Conservation (phyloP, 2,888 invertebrate genomes). For the Pseudococcus jackbeardsleyi region DNA sequence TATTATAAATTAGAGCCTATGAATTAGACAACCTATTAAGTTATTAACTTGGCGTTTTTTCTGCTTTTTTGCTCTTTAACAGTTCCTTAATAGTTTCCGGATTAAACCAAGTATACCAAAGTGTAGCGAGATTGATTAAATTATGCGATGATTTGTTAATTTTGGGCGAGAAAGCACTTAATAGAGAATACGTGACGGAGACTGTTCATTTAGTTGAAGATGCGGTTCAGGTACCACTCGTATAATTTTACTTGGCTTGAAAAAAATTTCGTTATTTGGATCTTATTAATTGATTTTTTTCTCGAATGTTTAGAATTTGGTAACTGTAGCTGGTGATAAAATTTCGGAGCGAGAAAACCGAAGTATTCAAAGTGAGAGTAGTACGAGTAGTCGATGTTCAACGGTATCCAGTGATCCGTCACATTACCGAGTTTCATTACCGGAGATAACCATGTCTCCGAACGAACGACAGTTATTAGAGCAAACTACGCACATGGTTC, state of each 20-base stretch:
- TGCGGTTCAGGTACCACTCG: constrained; percentile 76
- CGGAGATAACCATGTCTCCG: constrained; percentile 87
- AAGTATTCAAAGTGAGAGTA: constrained; percentile 58
- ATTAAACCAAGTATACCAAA: constrained; percentile 88
- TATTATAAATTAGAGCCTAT: constrained; percentile 2
- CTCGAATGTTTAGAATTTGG: constrained; percentile 74
- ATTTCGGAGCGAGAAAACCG: constrained; percentile 70
- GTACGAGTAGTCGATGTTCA: constrained; percentile 61
- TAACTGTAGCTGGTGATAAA: constrained; percentile 85
- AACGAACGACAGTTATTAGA: constrained; percentile 80
- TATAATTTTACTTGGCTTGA: no score
- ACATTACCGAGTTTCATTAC: constrained; percentile 73
- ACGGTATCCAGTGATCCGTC: constrained; percentile 65
- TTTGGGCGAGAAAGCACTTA: constrained; percentile 75
- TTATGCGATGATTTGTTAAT: constrained; percentile 90
- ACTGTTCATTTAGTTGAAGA: constrained; percentile 81
- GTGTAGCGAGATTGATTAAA: constrained; percentile 87
- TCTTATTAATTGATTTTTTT: neutral
- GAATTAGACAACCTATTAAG: neutral
- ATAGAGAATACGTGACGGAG: constrained; percentile 71
- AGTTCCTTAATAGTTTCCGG: constrained; percentile 82
- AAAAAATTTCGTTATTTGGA: neutral
- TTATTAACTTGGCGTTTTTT: neutral
- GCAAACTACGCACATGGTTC: constrained; percentile 71
- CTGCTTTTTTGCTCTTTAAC: constrained; percentile 68